phyloP scores from a whole-genome alignment of 2,113 vertebrate species.

The Noturus placidus region DNA sequence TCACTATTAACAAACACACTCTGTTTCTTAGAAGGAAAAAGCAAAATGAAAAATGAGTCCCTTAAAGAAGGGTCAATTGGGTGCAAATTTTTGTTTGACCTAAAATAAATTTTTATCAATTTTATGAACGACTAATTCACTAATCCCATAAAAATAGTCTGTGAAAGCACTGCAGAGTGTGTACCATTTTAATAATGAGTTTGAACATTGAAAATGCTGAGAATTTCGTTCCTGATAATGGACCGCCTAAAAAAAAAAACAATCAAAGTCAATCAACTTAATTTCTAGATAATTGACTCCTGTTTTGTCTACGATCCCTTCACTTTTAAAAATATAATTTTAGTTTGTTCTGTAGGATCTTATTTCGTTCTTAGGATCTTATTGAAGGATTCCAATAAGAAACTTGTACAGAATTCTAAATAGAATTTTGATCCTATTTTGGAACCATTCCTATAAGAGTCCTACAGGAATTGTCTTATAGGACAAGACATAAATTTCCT shows the following conservation, averaged over 20 bases:
- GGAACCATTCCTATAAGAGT: too few species aligned
- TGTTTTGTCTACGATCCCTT: not conserved
- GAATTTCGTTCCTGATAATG: not conserved
- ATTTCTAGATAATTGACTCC: not conserved
- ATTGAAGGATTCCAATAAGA: too few species aligned
- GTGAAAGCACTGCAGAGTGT: not conserved
- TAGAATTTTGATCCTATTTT: too few species aligned
- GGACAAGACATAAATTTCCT: too few species aligned
- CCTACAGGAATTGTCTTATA: too few species aligned
- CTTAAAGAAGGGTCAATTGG: not conserved
- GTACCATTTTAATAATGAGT: not conserved
- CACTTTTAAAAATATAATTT: too few species aligned
- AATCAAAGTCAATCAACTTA: not conserved
- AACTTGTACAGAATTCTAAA: too few species aligned
- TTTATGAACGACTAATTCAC: not conserved
- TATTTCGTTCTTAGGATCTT: too few species aligned
- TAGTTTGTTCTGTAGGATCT: too few species aligned
- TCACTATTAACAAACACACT: conserved; percentile 8
- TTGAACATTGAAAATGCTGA: not conserved
- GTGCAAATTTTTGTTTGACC: not conserved
- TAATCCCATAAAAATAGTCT: not conserved
- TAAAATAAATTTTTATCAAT: not conserved
- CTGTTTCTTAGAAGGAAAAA: conserved; percentile 6
- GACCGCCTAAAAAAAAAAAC: not conserved
- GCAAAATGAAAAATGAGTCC: not conserved